Percentiles rank a stretch among this genome's conserved stretches.
phyloP scores from a whole-genome alignment of 2,888 invertebrate genomes.

The Molanna angustata region DNA sequence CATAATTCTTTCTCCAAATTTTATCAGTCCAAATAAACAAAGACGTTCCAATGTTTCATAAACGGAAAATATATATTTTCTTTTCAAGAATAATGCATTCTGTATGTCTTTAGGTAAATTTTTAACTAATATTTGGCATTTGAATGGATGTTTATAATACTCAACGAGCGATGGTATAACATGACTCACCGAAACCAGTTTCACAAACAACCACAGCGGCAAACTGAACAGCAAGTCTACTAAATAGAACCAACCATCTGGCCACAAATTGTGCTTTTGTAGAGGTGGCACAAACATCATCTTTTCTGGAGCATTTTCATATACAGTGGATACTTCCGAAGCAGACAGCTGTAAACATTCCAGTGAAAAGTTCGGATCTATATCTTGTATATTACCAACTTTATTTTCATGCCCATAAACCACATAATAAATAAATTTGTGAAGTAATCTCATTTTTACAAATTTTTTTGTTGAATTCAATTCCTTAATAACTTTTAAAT shows the following conservation, averaged over 20 bases:
- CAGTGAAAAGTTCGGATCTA: slow-evolving; percentile 21
- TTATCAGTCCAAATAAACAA: slow-evolving; percentile 65
- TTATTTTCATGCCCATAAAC: slow-evolving; percentile 55
- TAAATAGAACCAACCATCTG: slow-evolving; percentile 65
- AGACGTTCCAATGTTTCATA: slow-evolving; percentile 47
- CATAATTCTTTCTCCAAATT: slow-evolving; percentile 62
- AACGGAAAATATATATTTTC: slow-evolving; percentile 59
- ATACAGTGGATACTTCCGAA: slow-evolving; percentile 13
- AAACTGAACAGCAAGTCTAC: slow-evolving; percentile 67
- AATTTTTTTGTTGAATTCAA: slow-evolving; percentile 52
- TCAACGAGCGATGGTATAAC: slow-evolving; percentile 55
- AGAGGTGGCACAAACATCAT: slow-evolving; percentile 71
- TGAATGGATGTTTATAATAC: slow-evolving; percentile 64
- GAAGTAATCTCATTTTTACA: slow-evolving; percentile 62
- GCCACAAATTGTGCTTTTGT: slow-evolving; percentile 57
- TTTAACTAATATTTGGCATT: slow-evolving; percentile 61
- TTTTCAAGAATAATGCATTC: slow-evolving; percentile 49
- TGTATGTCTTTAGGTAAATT: slow-evolving; percentile 56
- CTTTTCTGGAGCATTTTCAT: slow-evolving; percentile 57
- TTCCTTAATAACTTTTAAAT: slow-evolving; percentile 46
- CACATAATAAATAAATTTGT: slow-evolving; percentile 69
- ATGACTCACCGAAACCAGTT: slow-evolving; percentile 57
- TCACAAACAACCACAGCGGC: slow-evolving; percentile 68
- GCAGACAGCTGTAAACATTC: slow-evolving; percentile 7
- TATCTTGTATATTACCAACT: slow-evolving; percentile 30